A percentile compares a stretch with the other conserved stretches of the same genome.
Conservation (phyloP, 2,113 vertebrate genomes). For the Zosterops japonicus region DNA sequence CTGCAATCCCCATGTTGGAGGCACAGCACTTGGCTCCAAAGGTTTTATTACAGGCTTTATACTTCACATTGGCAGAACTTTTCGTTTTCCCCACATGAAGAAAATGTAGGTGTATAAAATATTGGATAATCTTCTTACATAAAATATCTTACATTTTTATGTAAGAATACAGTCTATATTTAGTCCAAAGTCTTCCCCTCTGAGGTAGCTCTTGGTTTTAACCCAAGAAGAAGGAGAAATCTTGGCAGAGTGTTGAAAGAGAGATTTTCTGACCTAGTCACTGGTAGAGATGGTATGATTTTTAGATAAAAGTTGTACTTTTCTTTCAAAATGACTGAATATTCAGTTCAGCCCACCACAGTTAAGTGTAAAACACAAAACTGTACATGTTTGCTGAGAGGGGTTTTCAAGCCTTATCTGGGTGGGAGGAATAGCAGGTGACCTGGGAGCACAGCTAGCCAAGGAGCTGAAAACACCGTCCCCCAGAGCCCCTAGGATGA, state of each 20-base stretch:
- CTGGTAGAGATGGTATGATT: neutral
- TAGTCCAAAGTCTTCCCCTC: neutral
- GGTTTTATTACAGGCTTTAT: neutral
- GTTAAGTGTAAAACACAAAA: neutral
- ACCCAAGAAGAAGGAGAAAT: neutral
- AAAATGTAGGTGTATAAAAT: slow-evolving; percentile 25
- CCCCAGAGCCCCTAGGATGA: neutral
- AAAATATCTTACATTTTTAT: neutral
- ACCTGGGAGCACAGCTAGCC: neutral
- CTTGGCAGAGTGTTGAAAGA: neutral
- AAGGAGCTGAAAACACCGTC: neutral
- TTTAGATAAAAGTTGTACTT: neutral
- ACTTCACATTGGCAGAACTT: neutral
- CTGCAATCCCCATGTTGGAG: neutral
- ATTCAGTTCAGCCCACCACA: neutral
- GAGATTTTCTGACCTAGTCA: neutral
- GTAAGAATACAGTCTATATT: slow-evolving; percentile 2
- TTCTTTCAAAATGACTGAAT: neutral
- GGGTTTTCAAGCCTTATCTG: neutral
- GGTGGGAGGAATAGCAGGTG: neutral
- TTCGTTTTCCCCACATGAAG: neutral
- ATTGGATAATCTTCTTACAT: neutral
- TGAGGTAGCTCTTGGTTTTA: neutral
- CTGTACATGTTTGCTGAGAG: neutral
- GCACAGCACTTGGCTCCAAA: neutral